Evolutionary conservation across 2,797 vertebrate species (phyloP).

Genomic region (Halcyon chelicuti): DNA sequence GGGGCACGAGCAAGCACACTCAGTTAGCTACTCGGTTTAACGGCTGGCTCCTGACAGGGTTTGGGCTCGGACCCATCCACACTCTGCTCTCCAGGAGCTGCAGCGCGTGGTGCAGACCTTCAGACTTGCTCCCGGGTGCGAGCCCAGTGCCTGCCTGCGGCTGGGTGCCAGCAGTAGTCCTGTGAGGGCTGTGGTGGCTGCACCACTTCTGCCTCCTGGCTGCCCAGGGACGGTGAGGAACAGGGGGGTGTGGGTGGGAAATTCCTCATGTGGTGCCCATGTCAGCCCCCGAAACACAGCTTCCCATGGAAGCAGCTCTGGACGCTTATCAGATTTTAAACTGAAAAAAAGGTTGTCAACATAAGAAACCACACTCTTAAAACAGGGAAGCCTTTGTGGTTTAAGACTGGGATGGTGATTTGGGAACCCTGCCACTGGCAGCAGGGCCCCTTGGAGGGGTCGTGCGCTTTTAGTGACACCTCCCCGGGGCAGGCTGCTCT

Average conservation of each 20-base stretch:
- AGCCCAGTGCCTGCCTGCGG: fast-evolving
- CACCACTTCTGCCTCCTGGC: neutral
- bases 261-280: fast-evolving
- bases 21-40: neutral
- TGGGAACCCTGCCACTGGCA: neutral
- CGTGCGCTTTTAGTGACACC: fast-evolving
- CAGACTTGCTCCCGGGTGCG: neutral
- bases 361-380: neutral
- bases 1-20: too few relatives aligned
- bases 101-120: fast-evolving
- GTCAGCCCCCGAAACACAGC: neutral
- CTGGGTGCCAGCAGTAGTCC: neutral
- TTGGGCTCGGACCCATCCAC: fast-evolving
- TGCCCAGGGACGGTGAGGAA: neutral
- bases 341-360: neutral
- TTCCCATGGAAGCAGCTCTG: neutral
- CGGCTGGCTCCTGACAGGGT: neutral
- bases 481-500: neutral
- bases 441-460: fast-evolving
- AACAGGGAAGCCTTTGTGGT: neutral
- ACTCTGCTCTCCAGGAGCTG: neutral
- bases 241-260: neutral
- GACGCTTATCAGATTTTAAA: neutral
- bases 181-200: neutral
- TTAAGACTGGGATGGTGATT: neutral